Percentiles rank a stretch among this genome's conserved stretches.
Conservation (phyloP, 1,140 invertebrate genomes). For the Branchinecta lynchi region DNA sequence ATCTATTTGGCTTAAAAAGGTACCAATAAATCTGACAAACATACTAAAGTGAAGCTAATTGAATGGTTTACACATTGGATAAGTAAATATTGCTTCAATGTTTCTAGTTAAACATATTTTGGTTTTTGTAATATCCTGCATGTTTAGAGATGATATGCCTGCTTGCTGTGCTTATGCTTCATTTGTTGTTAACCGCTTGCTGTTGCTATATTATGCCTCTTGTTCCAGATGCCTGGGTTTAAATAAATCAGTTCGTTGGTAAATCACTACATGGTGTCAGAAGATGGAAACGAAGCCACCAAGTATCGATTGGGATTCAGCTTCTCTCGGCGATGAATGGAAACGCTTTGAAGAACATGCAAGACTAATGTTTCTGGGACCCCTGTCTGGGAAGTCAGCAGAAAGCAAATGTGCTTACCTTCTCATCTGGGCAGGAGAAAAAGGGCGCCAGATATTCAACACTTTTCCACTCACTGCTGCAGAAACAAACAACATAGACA, state of each 20-base stretch:
- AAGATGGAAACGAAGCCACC: neutral
- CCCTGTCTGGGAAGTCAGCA: neutral
- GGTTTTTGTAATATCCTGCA: no score
- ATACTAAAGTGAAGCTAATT: no score
- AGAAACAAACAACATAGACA: neutral
- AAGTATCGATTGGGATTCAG: neutral
- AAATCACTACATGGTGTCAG: conserved; percentile 1
- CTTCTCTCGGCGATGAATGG: neutral
- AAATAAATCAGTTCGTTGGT: no score
- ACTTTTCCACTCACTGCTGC: neutral
- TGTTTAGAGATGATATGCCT: no score
- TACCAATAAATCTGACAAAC: no score
- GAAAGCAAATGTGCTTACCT: neutral
- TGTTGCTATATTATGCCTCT: no score
- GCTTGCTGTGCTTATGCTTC: no score
- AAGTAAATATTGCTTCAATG: no score
- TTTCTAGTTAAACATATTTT: no score
- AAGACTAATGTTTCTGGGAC: neutral
- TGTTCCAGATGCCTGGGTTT: neutral
- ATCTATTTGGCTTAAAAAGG: no score
- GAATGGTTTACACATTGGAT: no score
- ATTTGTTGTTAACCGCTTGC: neutral
- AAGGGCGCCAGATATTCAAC: neutral
- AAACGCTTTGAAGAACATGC: neutral
- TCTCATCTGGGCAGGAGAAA: neutral